phyloP scores from a whole-genome alignment of 2,113 vertebrate species.

The Osmerus mordax region DNA sequence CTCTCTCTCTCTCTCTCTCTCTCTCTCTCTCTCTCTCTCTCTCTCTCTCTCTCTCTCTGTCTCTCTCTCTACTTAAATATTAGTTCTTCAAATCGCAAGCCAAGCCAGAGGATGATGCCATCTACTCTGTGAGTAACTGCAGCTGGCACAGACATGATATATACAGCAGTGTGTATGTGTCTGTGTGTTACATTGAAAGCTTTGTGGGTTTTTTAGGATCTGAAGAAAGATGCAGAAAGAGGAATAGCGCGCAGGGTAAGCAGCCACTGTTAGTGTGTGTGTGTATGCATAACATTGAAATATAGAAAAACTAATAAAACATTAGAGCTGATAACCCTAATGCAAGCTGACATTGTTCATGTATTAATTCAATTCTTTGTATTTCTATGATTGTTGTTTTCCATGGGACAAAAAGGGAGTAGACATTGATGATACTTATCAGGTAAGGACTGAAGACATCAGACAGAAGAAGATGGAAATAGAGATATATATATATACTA shows the following conservation, averaged over 20 bases:
- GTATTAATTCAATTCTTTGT: background rate
- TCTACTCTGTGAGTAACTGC: slow-evolving; percentile 50
- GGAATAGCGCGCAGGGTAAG: slow-evolving; percentile 1
- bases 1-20: no score
- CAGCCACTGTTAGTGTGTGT: background rate
- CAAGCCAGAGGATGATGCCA: background rate
- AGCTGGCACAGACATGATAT: background rate
- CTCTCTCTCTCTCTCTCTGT: background rate
- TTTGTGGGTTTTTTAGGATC: background rate
- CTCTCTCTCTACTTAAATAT: background rate
- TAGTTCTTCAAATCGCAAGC: slow-evolving; percentile 45
- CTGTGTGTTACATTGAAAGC: background rate
- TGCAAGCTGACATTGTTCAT: no score
- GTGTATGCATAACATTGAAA: no score
- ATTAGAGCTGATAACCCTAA: no score
- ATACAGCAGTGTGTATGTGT: background rate
- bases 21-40: background rate
- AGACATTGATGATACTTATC: slow-evolving; percentile 24
- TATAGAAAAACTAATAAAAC: no score
- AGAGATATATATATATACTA: no score
- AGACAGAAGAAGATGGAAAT: no score
- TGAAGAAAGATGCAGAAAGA: slow-evolving; percentile 1
- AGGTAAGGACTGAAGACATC: slow-evolving; percentile 23
- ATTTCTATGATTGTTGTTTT: background rate
- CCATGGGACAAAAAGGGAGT: slow-evolving; percentile 26